Evolutionary conservation across 2,888 invertebrate genomes (phyloP).

Genomic region (Salpingus planirostris): DNA sequence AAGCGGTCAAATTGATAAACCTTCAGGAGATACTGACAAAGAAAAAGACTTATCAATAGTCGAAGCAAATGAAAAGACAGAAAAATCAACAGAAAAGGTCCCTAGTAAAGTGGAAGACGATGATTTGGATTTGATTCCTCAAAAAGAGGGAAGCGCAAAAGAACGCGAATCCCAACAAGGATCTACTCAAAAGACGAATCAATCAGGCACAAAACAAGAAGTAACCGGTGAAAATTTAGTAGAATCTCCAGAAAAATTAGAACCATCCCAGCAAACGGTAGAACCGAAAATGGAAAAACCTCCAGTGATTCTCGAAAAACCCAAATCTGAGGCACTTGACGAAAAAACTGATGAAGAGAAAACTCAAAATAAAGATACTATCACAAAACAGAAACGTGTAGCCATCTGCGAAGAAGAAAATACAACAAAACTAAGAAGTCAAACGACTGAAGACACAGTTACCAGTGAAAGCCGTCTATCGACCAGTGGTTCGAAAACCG

Average conservation of each 20-base stretch:
- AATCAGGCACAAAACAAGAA: conserved; percentile 8
- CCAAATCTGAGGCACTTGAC: too few relatives aligned
- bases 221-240: conserved; percentile 6
- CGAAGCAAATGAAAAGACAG: neutral
- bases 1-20: neutral
- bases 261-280: too few relatives aligned
- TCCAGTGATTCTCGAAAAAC: too few relatives aligned
- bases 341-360: conserved; percentile 4
- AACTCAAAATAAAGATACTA: neutral
- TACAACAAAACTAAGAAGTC: neutral
- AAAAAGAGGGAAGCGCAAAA: too few relatives aligned
- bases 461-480: conserved; percentile 28
- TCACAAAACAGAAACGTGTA: neutral
- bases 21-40: neutral
- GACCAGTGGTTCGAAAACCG: neutral
- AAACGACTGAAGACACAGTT: conserved; percentile 2
- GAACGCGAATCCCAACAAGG: too few relatives aligned
- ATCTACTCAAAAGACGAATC: too few relatives aligned
- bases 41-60: too few relatives aligned
- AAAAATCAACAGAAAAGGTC: too few relatives aligned
- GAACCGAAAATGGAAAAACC: too few relatives aligned
- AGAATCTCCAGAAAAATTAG: conserved; percentile 9
- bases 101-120: too few relatives aligned
- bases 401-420: neutral
- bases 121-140: too few relatives aligned